phyloP scores from a whole-genome alignment of 2,888 invertebrate genomes.

The Eretmocerus hayati region DNA sequence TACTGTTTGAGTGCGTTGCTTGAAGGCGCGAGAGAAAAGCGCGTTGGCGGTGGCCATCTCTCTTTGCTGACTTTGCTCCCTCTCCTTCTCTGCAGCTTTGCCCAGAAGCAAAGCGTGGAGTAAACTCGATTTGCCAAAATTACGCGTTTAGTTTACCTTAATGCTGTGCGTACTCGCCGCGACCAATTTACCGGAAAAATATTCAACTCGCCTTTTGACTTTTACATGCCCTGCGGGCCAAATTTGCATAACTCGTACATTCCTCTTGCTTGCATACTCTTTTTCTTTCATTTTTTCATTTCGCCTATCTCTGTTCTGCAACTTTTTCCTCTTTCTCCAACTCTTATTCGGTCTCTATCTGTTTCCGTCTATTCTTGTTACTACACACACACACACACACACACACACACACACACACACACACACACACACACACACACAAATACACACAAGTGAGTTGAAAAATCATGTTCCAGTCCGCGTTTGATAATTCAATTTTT shows the following conservation, averaged over 20 bases:
- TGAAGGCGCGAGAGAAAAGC: too few species aligned
- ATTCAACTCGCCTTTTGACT: constrained; percentile 14
- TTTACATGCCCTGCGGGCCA: constrained; percentile 1
- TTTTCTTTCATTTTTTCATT: background rate
- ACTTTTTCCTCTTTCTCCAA: background rate
- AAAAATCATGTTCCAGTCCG: too few species aligned
- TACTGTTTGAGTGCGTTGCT: too few species aligned
- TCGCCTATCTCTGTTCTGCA: background rate
- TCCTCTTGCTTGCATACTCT: constrained; percentile 1
- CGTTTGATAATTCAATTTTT: too few species aligned
- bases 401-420: too few species aligned
- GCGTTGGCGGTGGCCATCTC: too few species aligned
- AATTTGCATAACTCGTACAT: constrained; percentile 16
- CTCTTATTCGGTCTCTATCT: too few species aligned
- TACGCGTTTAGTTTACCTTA: constrained; percentile 16
- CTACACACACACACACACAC: too few species aligned
- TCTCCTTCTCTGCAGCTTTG: background rate
- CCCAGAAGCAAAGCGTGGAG: background rate
- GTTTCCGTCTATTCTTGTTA: too few species aligned
- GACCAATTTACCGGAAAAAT: constrained; percentile 19
- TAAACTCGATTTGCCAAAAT: constrained; percentile 16
- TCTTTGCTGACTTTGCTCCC: background rate
- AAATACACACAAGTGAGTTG: too few species aligned
- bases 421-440: too few species aligned
- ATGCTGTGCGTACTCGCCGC: constrained; percentile 10